These are phyloP conservation scores for Oscheius myriophilus DNA, from an alignment of 2,888 invertebrate species.

Conservation along the genomic window DNA sequence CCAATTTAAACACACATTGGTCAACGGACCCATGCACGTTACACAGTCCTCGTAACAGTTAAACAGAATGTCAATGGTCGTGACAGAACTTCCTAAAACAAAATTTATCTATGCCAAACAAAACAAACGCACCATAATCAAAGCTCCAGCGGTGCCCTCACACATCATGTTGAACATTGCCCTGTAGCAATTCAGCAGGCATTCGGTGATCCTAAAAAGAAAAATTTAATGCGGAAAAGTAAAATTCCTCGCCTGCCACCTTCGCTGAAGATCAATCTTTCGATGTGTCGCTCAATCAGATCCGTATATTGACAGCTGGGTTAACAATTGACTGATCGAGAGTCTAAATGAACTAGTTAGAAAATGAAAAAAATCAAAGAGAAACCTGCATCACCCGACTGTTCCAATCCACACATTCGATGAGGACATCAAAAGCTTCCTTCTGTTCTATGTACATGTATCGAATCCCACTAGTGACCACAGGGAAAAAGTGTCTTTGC, in stretches of 20 bases:
- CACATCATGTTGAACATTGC: slow-evolving; percentile 29
- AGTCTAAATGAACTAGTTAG: too few relatives aligned
- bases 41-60: slow-evolving; percentile 28
- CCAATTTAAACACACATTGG: slow-evolving; percentile 35
- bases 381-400: slow-evolving; percentile 10
- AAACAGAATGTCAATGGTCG: slow-evolving; percentile 35
- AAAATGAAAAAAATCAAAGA: too few relatives aligned
- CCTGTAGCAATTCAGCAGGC: slow-evolving; percentile 28
- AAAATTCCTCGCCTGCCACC: slow-evolving; percentile 20
- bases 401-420: too few relatives aligned
- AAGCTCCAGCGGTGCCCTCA: slow-evolving; percentile 30
- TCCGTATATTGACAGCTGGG: slow-evolving; percentile 3
- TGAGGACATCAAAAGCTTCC: too few relatives aligned
- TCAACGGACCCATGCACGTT: slow-evolving; percentile 33
- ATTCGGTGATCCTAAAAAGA: slow-evolving; percentile 22
- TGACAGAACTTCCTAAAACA: slow-evolving; percentile 80
- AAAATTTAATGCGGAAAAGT: too few relatives aligned
- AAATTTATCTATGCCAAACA: too few relatives aligned
- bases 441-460: too few relatives aligned
- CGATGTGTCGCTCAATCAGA: slow-evolving; percentile 29
- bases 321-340: slow-evolving; percentile 9
- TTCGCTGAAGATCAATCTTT: slow-evolving; percentile 19
- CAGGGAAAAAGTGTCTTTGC: slow-evolving; percentile 16
- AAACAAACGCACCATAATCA: too few relatives aligned
- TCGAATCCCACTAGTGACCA: too few relatives aligned